Evolutionary conservation across 2,888 invertebrate species (phyloP).

Genomic region (Drosophila sordidapex): DNA sequence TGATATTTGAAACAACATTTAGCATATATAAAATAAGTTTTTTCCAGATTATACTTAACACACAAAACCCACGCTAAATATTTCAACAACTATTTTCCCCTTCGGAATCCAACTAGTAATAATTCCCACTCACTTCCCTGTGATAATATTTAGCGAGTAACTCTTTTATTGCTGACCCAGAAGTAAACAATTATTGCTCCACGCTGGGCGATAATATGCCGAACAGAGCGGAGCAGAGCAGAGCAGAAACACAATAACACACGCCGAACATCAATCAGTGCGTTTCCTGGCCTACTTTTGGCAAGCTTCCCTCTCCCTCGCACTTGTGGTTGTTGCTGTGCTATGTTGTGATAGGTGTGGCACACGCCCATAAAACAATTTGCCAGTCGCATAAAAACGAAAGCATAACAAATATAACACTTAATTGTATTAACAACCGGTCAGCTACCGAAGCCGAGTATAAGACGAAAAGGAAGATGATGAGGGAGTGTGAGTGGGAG

Average conservation of each 20-base stretch:
- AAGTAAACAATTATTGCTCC: slow-evolving; percentile 24
- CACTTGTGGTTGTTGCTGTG: neutral
- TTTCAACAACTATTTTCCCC: neutral
- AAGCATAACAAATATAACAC: slow-evolving; percentile 73
- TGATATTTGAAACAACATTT: neutral
- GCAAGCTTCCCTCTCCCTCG: neutral
- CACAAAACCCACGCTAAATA: neutral
- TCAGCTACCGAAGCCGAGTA: slow-evolving; percentile 19
- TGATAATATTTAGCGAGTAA: slow-evolving; percentile 3
- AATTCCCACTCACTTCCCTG: neutral
- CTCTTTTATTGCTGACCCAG: neutral
- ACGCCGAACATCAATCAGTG: slow-evolving; percentile 16
- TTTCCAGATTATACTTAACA: neutral
- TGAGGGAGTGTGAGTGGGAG: too few relatives aligned
- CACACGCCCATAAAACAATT: slow-evolving; percentile 75
- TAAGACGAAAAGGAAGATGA: neutral
- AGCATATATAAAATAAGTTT: neutral
- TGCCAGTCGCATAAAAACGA: slow-evolving; percentile 63
- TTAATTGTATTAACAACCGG: slow-evolving; percentile 75
- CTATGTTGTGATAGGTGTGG: slow-evolving; percentile 50
- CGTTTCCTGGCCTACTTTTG: neutral
- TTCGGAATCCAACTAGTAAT: neutral
- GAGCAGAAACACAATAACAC: slow-evolving; percentile 5
- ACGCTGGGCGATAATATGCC: slow-evolving; percentile 12
- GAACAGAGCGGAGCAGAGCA: slow-evolving; percentile 17